Evolutionary conservation across 2,888 invertebrate species (phyloP), one percentile per base, ranked within the genome.

Genomic region (Callyntrura guangdongensis): DNA sequence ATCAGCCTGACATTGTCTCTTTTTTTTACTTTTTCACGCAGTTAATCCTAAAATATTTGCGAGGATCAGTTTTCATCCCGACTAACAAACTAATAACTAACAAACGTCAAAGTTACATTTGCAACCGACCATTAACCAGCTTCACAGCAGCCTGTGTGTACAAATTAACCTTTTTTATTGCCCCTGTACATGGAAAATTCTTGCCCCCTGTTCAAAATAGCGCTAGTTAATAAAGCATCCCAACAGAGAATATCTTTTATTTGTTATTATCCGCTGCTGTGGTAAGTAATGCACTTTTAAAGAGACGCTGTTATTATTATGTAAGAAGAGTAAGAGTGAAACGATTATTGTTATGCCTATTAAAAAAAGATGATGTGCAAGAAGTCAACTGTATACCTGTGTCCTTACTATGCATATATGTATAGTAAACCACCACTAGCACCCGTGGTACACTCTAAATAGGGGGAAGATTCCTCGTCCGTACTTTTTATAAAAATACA

Each of bases 231-330:
- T 59, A 59, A 56, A 17, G 17, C 17, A 59, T 9, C 45, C 25
- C 20, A 25, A 9, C 12, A 64, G 25, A 22, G 9, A 12, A 25
- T 22, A 22, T 5, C 12, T 64, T 25, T 47, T 72, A 72, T 72
- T 72, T 72, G 45, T 47, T 72, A 72, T 47, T 36, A 36, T 36
- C 36, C 36, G 36, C 36, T 36, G 36, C 45, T 20, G 72, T 72
- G 45, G 45, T 72, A 36, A 79, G 12, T 79, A 56, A 79, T 79
- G 77, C 77, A 79, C 53, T 79, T 79, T 79, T 79, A 79, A 79
- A 79, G 77, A 79, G 77, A 79, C 77, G 77, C 56, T 74, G 77
- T 27, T 74, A 49, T 74, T 74, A 74, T 36, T 20, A 74, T 74
- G 25, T n/a, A 22, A 74, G 45, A 74, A 74, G 47, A 53, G 47